Base-by-base conservation (phyloP, 1,140 invertebrate genomes). In the Lanistes nyassanus region DNA sequence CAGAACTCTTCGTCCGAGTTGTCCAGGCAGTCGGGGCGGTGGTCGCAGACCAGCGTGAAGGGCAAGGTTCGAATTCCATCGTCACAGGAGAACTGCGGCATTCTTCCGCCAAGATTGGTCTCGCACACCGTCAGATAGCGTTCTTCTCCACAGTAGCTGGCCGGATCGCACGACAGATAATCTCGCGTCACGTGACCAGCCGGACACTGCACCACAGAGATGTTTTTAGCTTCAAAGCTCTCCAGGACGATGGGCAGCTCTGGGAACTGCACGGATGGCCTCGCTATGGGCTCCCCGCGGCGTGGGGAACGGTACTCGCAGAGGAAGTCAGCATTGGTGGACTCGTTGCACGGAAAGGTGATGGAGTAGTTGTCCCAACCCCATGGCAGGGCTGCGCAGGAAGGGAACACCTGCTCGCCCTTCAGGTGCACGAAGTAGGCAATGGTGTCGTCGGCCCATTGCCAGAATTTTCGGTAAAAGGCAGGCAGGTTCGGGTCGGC, bases 1-100 rank as follows among this genome's bases (percentile, higher is more conserved):
- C 70, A 72, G 55, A 72, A 72, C 55, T 72, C 70, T 55, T 72
- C 70, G 70, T 72, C 70, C 34, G 70, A 72, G 56, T 72, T 72
- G 55, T 72, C 70, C 34, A 60, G 31, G 56, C 70, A 72, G 53
- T 60, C 70, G 5, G 23, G 34, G 3, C 56, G 55, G 37, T 72
- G 70, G 70, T 72, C 70, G 31, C 70, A 72, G n/a, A 72, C 36
- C n/a, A 72, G 55, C 4, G 70, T 60, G 56, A 39, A 72, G 6
- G 53, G 70, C 37, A 72, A 23, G 37, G 70, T 72, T 29, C 56
- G 56, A 13, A 60, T 42, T 7, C 70, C 70, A n/a, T 60, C 39
- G 34, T 58, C 55, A 19, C 70, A 72, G 5, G 31, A 31, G n/a
- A 72, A 72, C 5, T 37, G 58, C 2, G 70, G 70, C 53, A 72